phyloP scores from a whole-genome alignment of 2,113 vertebrate species.

The Cnemophilus loriae region DNA sequence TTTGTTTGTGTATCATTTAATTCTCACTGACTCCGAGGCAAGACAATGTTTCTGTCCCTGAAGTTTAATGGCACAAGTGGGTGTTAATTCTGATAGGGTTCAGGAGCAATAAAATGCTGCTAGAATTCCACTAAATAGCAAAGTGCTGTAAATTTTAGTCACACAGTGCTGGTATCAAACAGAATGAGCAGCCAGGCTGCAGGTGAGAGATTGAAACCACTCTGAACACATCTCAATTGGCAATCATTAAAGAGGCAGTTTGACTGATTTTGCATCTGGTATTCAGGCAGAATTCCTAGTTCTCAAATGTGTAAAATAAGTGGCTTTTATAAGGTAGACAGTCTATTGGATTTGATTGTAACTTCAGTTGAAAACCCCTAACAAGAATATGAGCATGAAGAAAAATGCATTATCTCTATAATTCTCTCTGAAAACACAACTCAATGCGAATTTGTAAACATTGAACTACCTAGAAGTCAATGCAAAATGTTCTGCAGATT shows the following conservation, averaged over 20 bases:
- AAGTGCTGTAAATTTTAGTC: constrained; percentile 22
- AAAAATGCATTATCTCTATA: background rate
- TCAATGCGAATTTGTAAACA: background rate
- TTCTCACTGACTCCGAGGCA: constrained; percentile 12
- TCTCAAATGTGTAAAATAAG: constrained; percentile 50
- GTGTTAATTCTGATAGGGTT: constrained; percentile 38
- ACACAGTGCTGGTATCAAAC: constrained; percentile 13
- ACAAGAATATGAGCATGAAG: constrained; percentile 11
- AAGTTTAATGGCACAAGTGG: constrained; percentile 25
- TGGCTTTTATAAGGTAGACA: constrained; percentile 6
- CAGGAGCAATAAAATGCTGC: background rate
- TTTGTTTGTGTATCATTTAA: constrained; percentile 35
- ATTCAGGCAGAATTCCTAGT: constrained; percentile 43
- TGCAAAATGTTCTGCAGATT: background rate
- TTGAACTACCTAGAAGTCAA: background rate
- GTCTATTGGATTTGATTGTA: constrained; percentile 29
- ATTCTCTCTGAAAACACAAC: background rate
- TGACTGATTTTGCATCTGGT: constrained; percentile 50
- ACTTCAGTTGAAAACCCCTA: background rate
- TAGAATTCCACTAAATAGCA: constrained; percentile 43
- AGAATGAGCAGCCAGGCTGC: constrained; percentile 35
- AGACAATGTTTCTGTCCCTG: constrained; percentile 14
- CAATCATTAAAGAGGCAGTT: constrained; percentile 48
- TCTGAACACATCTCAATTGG: constrained; percentile 52
- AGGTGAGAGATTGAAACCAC: constrained; percentile 36